Base-by-base conservation (phyloP, 92 coral and sea anemone species). In the Siderastrea siderea region DNA sequence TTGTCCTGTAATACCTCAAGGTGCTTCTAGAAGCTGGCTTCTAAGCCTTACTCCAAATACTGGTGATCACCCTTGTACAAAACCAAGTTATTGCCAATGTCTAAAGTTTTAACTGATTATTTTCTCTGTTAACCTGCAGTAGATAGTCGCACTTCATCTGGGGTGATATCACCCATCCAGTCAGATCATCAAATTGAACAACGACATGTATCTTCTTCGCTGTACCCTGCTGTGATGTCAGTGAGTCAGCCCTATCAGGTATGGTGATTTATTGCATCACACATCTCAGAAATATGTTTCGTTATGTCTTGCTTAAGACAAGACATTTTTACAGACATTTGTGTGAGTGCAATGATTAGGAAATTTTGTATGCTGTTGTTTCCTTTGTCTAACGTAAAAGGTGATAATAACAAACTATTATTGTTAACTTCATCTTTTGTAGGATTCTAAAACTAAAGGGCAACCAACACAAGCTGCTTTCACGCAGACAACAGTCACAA, bases 401-500 rank as follows among this genome's bases (percentile, higher is more conserved):
- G 38, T 26, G 38, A 26, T 26, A 26, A 26, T 26, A 26, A 26
- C 38, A 26, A 26, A 26, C 38, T 26, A 26, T 26, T 0, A 26
- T 26, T 26, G 38, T 26, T 26, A 26, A 26, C 61, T 47, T 48
- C 9, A 48, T 16, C 14, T 49, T 80, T 80, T 26, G 9, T 53
- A 84, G 80, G 80, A 84, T 49, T 7, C 47, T 26, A 84, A 74
- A 49, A 79, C 75, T 26, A 70, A 19, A 53, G 68, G 38, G 5
- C 63, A 55, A 55, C 44, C 84, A 12, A 46, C 84, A 74, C 73
- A 72, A 49, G 74, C 90, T 59, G 95, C 95, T 51, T 93, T 93
- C 75, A 93, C 91, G 81, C 86, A 90, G 74, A 62, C 93, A n/a
- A 89, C 93, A 61, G 93, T 90, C 38, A 71, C 81, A 17, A 86